Percentiles rank a stretch among this genome's conserved stretches.
Evolutionary conservation across 2,888 invertebrate species (phyloP).

Genomic region (Xestia rhomboidea): DNA sequence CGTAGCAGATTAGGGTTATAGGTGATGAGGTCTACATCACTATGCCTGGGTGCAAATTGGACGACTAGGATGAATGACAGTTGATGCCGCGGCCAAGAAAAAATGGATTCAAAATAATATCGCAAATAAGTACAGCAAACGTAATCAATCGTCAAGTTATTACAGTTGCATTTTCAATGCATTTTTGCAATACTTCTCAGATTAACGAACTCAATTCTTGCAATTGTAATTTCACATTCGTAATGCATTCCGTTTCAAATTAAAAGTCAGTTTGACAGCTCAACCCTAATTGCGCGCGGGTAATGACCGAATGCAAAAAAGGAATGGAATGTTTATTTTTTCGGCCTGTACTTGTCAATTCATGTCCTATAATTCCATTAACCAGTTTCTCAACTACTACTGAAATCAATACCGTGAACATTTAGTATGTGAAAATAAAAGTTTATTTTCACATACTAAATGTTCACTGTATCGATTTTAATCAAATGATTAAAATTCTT

Average conservation of each 20-base stretch:
- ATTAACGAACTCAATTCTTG: slow-evolving; percentile 1
- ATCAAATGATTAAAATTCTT: slow-evolving; percentile 38
- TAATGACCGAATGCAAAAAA: slow-evolving; percentile 18
- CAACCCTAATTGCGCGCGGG: slow-evolving; percentile 28
- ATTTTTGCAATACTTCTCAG: slow-evolving; percentile 3
- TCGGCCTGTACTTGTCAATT: slow-evolving; percentile 19
- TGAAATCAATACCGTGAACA: slow-evolving; percentile 22
- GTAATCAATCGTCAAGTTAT: neutral
- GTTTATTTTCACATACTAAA: no score
- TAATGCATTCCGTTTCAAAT: slow-evolving; percentile 13
- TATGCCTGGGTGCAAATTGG: slow-evolving; percentile 17
- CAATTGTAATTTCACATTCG: slow-evolving; percentile 20
- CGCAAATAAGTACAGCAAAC: no score
- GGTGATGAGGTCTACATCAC: slow-evolving; percentile 29
- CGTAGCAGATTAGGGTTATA: slow-evolving; percentile 45
- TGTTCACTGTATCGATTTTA: no score
- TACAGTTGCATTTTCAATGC: neutral
- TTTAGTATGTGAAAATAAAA: slow-evolving; percentile 20
- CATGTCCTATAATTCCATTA: slow-evolving; percentile 20
- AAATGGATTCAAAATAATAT: neutral
- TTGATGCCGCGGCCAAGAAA: neutral
- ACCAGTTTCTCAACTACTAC: slow-evolving; percentile 30
- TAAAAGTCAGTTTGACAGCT: slow-evolving; percentile 48
- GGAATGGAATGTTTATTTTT: slow-evolving; percentile 3
- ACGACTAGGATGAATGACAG: neutral